A percentile compares a stretch with the other conserved stretches of the same genome.
Evolutionary conservation across 2,797 vertebrate species (phyloP).

Genomic region (Coregonus ussuriensis): DNA sequence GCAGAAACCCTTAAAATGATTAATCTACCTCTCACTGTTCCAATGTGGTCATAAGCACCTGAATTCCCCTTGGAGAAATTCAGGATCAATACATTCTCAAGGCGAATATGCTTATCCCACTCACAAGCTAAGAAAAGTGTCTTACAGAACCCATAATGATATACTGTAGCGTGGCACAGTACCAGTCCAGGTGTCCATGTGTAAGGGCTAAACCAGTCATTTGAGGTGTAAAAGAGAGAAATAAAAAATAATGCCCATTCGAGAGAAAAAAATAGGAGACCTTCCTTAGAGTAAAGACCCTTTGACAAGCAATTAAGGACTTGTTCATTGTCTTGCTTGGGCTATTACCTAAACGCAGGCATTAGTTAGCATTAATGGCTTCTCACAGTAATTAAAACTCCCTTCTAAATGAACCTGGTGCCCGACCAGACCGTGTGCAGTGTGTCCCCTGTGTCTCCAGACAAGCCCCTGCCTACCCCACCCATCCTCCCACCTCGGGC

Average conservation of each 20-base stretch:
- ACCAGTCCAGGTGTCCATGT: background rate
- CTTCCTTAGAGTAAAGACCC: background rate
- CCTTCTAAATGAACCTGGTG: background rate
- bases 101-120: constrained; percentile 22
- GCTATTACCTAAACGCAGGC: background rate
- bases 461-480: background rate
- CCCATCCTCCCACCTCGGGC: background rate
- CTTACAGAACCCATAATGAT: background rate
- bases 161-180: background rate
- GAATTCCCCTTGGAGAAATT: constrained; percentile 14
- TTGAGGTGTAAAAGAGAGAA: background rate
- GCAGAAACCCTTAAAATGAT: constrained; percentile 26
- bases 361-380: background rate
- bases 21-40: constrained; percentile 8
- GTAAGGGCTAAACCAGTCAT: background rate
- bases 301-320: constrained; percentile 14
- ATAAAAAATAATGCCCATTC: background rate
- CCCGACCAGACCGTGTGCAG: background rate
- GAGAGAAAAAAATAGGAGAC: background rate
- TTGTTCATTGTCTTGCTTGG: background rate
- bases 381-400: background rate
- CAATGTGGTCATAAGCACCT: background rate
- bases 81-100: constrained; percentile 29
- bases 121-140: background rate
- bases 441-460: constrained; percentile 5